Evolutionary conservation across 2,888 invertebrate species (phyloP), one percentile per base, ranked within the genome.

Genomic region (Parnassius apollo): DNA sequence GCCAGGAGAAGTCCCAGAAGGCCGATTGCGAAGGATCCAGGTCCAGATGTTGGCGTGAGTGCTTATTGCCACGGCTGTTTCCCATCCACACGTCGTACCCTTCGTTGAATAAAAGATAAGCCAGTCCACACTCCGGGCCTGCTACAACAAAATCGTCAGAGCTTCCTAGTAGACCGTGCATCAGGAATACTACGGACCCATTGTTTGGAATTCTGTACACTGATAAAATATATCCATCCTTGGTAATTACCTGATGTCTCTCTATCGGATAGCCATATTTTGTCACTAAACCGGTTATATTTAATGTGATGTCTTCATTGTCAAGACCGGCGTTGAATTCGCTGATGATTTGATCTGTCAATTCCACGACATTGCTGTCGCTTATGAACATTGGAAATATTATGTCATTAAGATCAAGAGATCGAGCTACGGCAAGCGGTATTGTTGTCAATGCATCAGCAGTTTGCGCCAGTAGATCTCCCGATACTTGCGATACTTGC

Each of bases 81-180:
- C 95, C 95, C 81, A 97, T 80, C 97, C 97, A 97, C 0, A 95
- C 94, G 69, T 95, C 95, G 71, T 94, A 95, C 4, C 94, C 94
- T 58, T 91, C 83, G 51, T 93, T 92, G 0, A 94, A 92, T 1
- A 95, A 77, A 0, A 92, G 72, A 68, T 89, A 93, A 0, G 86
- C 86, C 9, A 88, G 69, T 0, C 80, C 81, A 57, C 69, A 76
- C 2, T 76, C 75, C 0, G 80, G 79, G 0, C 89, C 89, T 0
- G 83, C 75, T 10, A 85, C 57, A 2, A 89, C 70, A 55, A 71
- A 89, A 64, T 88, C 87, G 57, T 88, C 87, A 1, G 87, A 76
- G 66, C 86, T 83, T 0, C 82, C 82, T 4, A 83, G 65, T 46
- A 88, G 52, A 0, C 88, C 88, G 59, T 88, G 89, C 84, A 87